These are phyloP conservation scores for Gonatopus flavifemur DNA, from an alignment of 1,140 invertebrate genomes.

Conservation along the genomic window DNA sequence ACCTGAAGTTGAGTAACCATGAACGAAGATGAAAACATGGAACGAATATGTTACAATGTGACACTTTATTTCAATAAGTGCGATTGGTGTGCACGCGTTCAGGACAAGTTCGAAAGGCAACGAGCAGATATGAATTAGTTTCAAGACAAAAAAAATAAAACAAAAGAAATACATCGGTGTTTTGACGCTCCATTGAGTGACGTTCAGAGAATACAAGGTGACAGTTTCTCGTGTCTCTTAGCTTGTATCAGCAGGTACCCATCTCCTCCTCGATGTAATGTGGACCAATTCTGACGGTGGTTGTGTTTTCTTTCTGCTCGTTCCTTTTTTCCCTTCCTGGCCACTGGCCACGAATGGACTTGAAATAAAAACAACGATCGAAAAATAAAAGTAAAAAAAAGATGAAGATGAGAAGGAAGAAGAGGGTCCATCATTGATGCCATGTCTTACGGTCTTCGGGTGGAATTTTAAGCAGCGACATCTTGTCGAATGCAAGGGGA, in stretches of 20 bases:
- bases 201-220: slow-evolving; percentile 32
- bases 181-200: slow-evolving; percentile 40
- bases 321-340: slow-evolving; percentile 13
- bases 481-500: slow-evolving; percentile 28
- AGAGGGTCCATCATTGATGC: slow-evolving; percentile 48
- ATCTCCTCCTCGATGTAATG: slow-evolving; percentile 19
- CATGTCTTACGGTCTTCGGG: slow-evolving; percentile 34
- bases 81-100: no score
- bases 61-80: no score
- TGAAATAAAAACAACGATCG: slow-evolving; percentile 23
- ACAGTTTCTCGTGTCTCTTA: slow-evolving; percentile 38
- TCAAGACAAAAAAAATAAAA: no score
- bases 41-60: no score
- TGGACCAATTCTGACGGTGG: slow-evolving; percentile 2
- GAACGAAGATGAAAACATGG: no score
- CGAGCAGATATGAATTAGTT: no score
- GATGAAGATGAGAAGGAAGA: slow-evolving; percentile 13
- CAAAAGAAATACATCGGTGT: no score
- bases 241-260: slow-evolving; percentile 23
- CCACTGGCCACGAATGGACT: no score
- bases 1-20: no score
- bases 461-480: slow-evolving; percentile 50
- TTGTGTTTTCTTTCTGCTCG: slow-evolving; percentile 8
- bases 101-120: no score
- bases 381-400: slow-evolving; percentile 6